Evolutionary conservation across 2,113 vertebrate species (phyloP).

Genomic region (Chamaea fasciata): DNA sequence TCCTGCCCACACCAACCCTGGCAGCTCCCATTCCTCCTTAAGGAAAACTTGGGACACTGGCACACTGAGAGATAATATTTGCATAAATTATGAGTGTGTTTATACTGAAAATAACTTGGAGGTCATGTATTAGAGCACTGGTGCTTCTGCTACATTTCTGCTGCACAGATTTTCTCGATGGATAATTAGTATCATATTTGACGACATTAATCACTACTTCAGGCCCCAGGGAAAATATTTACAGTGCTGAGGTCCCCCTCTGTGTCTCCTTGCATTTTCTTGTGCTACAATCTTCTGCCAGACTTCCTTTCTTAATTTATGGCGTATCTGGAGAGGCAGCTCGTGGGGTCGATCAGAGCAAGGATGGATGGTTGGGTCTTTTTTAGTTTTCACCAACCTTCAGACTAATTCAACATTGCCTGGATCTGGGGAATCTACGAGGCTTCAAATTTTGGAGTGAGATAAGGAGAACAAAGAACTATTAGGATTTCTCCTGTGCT

Average conservation of each 20-base stretch:
- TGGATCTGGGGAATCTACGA: neutral
- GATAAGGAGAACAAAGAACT: neutral
- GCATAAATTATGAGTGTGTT: neutral
- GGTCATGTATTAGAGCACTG: neutral
- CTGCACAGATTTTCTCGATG: neutral
- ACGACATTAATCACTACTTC: neutral
- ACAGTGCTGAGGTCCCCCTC: neutral
- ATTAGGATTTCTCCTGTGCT: neutral
- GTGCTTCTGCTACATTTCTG: neutral
- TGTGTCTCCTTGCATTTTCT: neutral
- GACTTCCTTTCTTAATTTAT: neutral
- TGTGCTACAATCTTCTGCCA: neutral
- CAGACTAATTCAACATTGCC: neutral
- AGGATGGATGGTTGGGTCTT: neutral
- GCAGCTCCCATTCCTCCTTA: neutral
- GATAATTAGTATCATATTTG: neutral
- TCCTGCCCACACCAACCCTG: neutral
- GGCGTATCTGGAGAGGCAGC: neutral
- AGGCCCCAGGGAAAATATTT: neutral
- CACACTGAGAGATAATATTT: neutral
- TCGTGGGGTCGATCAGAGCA: neutral
- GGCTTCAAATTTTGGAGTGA: fast-evolving
- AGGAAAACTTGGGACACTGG: neutral
- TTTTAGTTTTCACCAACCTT: neutral
- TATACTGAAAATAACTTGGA: neutral